Evolutionary conservation across 37 sponge, comb jelly and placozoan species (phyloP).

Genomic region (Aplysina aerophoba): DNA sequence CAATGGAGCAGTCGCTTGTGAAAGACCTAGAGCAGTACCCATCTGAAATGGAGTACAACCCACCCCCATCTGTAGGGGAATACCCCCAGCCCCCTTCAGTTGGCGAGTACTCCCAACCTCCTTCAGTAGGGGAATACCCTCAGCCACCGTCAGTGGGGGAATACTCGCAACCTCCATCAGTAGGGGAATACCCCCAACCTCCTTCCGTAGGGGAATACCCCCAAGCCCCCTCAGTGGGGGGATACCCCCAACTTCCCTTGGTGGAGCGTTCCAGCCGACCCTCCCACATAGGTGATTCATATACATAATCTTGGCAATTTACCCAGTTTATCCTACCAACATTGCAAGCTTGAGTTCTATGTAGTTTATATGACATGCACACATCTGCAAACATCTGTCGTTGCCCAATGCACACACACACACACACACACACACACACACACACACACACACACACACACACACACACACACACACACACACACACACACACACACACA

Average conservation of each 20-base stretch:
- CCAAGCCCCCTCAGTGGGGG: constrained; percentile 23
- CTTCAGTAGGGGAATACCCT: neutral
- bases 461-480: too few species aligned
- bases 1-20: neutral
- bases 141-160: constrained; percentile 4
- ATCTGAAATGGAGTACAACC: neutral
- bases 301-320: too few species aligned
- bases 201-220: neutral
- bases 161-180: constrained; percentile 23
- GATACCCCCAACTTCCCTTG: neutral
- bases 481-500: too few species aligned
- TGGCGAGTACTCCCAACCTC: neutral
- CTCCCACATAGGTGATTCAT: too few species aligned
- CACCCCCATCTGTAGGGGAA: neutral
- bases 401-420: too few species aligned
- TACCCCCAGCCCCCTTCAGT: neutral
- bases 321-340: too few species aligned
- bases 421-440: too few species aligned
- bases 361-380: too few species aligned
- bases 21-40: neutral
- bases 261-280: neutral
- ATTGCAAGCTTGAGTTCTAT: too few species aligned
- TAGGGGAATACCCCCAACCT: neutral
- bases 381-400: too few species aligned
- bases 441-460: too few species aligned